Evolutionary conservation across 2,113 vertebrate species (phyloP), one percentile per base, ranked within the genome.

Genomic region (Eudyptes chrysolophus): DNA sequence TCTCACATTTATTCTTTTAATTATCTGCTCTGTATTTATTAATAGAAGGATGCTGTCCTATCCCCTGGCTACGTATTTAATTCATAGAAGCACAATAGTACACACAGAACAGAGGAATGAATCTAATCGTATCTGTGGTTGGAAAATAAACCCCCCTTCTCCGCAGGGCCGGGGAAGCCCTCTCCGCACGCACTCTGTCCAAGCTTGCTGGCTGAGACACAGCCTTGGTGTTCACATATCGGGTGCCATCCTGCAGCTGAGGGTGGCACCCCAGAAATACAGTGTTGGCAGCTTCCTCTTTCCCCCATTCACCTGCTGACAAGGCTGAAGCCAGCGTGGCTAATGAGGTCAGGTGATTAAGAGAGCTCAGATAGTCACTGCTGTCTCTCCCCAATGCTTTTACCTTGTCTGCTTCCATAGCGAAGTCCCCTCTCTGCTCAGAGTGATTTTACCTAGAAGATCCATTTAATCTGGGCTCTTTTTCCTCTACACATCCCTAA

Each of bases 141-240:
- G 44, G 40, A 48, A 93, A 87, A 85, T 16, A 24, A 80, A 6
- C 6, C 10, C 48, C 20, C 14, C 22, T 49, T 74, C 34, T 65
- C 58, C 7, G 0, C 2, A 16, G 21, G 22, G 60, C 20, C 0
- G 1, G 64, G 44, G 20, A 92, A 90, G 6, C 29, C 38, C 38
- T 66, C 54, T 88, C 65, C 0, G 1, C 46, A 57, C 9, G 8
- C 13, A 7, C 25, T 27, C 40, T 34, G 27, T 30, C 58, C 78
- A 49, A 61, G 27, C 22, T 51, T 88, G 27, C 58, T 57, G 58
- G 13, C 51, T 58, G 69, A 84, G 64, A 51, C 29, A 25, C 58
- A 84, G 40, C 24, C 48, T 52, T 4, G 7, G n/a, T 3, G 1
- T 60, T 66, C 51, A 29, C 1, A 0, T 62, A n/a, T 27, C 12